Evolutionary conservation across 2,797 vertebrate genomes (phyloP).

Genomic region (Poecilia picta): DNA sequence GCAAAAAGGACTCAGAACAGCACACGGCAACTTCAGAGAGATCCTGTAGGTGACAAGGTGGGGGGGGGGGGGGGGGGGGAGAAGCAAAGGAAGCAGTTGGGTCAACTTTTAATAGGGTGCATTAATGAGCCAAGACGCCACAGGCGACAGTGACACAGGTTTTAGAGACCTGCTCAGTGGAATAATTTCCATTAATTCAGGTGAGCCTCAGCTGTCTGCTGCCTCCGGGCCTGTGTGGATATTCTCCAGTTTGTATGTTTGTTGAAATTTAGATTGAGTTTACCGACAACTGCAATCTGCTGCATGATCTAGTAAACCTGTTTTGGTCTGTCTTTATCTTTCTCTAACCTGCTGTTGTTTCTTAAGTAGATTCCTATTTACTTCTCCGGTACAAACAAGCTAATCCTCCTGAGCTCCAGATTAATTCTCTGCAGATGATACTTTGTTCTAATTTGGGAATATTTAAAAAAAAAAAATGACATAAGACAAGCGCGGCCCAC

Average conservation of each 20-base stretch:
- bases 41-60: not conserved
- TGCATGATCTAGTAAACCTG: slow-evolving; percentile 24
- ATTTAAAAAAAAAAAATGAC: slow-evolving; percentile 1
- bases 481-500: not conserved
- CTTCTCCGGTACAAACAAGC: slow-evolving; percentile 1
- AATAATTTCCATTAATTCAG: slow-evolving; percentile 32
- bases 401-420: not conserved
- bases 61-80: not conserved
- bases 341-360: slow-evolving; percentile 1
- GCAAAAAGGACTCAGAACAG: slow-evolving; percentile 16
- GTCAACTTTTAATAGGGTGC: slow-evolving; percentile 57
- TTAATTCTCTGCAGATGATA: slow-evolving; percentile 15
- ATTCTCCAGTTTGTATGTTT: slow-evolving; percentile 21
- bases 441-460: slow-evolving; percentile 12
- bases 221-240: slow-evolving; percentile 18
- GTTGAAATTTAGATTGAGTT: slow-evolving; percentile 2
- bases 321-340: slow-evolving; percentile 27
- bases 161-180: slow-evolving; percentile 33
- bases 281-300: slow-evolving; percentile 23
- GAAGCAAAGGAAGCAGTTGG: slow-evolving; percentile 30
- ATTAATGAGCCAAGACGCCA: slow-evolving; percentile 42
- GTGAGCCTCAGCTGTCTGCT: slow-evolving; percentile 20
- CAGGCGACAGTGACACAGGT: slow-evolving; percentile 37
- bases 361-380: slow-evolving; percentile 21
- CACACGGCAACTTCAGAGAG: slow-evolving; percentile 21